Evolutionary conservation across 2,888 invertebrate species (phyloP).

Genomic region (Volucella inflata): DNA sequence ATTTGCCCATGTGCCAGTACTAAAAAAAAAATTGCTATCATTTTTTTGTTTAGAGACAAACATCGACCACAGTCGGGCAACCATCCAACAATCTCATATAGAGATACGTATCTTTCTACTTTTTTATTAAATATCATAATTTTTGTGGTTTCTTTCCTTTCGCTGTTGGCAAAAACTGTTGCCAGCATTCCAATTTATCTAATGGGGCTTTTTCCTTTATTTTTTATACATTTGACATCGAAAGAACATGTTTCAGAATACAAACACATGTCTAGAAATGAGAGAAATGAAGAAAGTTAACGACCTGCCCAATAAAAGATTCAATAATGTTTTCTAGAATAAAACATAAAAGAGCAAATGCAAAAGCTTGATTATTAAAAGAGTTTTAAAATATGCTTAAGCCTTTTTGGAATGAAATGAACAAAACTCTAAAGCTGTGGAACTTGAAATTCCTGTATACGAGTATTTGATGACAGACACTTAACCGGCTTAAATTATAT

Average conservation of each 20-base stretch:
- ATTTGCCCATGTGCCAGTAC: conserved; percentile 17
- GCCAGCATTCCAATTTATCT: conserved; percentile 30
- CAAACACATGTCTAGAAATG: conserved; percentile 9
- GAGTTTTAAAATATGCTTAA: background rate
- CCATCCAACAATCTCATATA: conserved; percentile 18
- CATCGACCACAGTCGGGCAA: conserved; percentile 36
- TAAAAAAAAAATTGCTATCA: conserved; percentile 8
- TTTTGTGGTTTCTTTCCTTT: background rate
- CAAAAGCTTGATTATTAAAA: background rate
- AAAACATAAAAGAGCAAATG: no score
- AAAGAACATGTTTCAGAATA: conserved; percentile 2
- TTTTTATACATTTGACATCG: background rate
- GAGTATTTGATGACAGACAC: no score
- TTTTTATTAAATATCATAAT: background rate
- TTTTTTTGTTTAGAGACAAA: conserved; percentile 35
- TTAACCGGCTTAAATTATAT: no score
- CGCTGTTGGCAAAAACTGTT: background rate
- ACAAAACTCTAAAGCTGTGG: no score
- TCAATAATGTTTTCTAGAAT: background rate
- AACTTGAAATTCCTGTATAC: no score
- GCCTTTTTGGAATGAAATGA: no score
- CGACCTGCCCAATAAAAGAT: conserved; percentile 2
- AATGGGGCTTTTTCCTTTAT: conserved; percentile 14
- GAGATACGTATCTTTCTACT: background rate
- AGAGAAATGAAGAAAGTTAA: conserved; percentile 34